These are phyloP conservation scores for Agraylea sexmaculata DNA, from an alignment of 1,140 invertebrate species.

Conservation along the genomic window DNA sequence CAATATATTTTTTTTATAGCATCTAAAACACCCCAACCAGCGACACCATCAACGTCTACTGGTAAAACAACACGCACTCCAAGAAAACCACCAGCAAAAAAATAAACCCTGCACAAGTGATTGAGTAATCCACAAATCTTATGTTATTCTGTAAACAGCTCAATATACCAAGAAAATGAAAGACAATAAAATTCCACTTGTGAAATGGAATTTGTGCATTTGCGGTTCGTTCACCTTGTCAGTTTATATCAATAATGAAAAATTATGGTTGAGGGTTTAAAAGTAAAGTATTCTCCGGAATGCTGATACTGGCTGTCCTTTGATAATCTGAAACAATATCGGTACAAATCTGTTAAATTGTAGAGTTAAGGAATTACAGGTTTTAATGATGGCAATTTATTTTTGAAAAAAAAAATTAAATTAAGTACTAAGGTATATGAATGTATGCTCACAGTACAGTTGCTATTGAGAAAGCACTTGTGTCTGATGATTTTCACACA, in stretches of 20 bases:
- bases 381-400: constrained; percentile 20
- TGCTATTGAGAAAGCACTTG: no score
- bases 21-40: constrained; percentile 27
- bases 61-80: constrained; percentile 35
- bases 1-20: constrained; percentile 6
- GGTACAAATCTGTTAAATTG: constrained; percentile 22
- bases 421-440: no score
- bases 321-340: no score
- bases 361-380: constrained; percentile 20
- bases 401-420: constrained; percentile 19
- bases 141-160: constrained; percentile 1
- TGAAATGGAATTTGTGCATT: constrained; percentile 1
- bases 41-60: constrained; percentile 35
- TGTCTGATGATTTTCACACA: no score
- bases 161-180: constrained; percentile 9
- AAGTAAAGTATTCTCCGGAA: no score
- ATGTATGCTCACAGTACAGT: constrained; percentile 15
- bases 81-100: constrained; percentile 33
- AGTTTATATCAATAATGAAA: neutral
- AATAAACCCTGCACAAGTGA: constrained; percentile 24
- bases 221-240: neutral
- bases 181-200: neutral
- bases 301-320: no score
- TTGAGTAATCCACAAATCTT: neutral
- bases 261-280: neutral